A percentile compares a stretch with the other conserved stretches of the same genome.
Conservation (phyloP, 2,113 vertebrate genomes). For the Prochilodus magdalenae region DNA sequence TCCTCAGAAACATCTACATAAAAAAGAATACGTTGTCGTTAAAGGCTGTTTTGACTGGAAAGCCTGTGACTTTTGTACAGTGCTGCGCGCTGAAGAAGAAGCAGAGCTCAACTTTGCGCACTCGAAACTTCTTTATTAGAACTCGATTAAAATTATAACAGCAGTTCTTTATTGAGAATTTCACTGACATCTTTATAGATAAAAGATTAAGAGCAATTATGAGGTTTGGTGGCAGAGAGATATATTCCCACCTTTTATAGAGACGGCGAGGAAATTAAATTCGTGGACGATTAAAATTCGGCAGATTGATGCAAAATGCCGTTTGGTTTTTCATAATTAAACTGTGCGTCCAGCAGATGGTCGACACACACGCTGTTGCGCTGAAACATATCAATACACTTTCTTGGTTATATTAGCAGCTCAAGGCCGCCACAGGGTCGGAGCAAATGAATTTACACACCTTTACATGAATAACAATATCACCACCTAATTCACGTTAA, state of each 20-base stretch:
- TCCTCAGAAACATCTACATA: no score
- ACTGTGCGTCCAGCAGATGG: slow-evolving; percentile 7
- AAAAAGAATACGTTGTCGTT: no score
- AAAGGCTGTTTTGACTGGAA: no score
- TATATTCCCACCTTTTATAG: slow-evolving; percentile 32
- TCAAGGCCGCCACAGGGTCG: not conserved
- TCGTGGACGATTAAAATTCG: slow-evolving; percentile 47
- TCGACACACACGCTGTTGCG: not conserved
- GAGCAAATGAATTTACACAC: not conserved
- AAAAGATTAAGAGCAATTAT: slow-evolving; percentile 56
- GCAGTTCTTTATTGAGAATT: slow-evolving; percentile 39
- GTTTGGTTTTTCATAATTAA: slow-evolving; percentile 43
- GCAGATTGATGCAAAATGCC: slow-evolving; percentile 52
- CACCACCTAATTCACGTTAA: not conserved
- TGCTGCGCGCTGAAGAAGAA: not conserved
- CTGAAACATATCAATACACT: slow-evolving; percentile 18
- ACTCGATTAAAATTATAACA: slow-evolving; percentile 34
- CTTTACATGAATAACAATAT: slow-evolving; percentile 27
- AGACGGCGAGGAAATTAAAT: slow-evolving; percentile 44
- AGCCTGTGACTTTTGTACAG: not conserved
- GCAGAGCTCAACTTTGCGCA: not conserved
- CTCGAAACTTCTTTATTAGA: slow-evolving; percentile 25
- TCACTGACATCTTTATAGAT: slow-evolving; percentile 46
- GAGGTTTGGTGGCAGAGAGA: slow-evolving; percentile 33
- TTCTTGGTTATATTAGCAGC: slow-evolving; percentile 19